These are phyloP conservation scores for Pteronotus mesoamericanus DNA, from an alignment of 2,797 vertebrate genomes.

Conservation along the genomic window DNA sequence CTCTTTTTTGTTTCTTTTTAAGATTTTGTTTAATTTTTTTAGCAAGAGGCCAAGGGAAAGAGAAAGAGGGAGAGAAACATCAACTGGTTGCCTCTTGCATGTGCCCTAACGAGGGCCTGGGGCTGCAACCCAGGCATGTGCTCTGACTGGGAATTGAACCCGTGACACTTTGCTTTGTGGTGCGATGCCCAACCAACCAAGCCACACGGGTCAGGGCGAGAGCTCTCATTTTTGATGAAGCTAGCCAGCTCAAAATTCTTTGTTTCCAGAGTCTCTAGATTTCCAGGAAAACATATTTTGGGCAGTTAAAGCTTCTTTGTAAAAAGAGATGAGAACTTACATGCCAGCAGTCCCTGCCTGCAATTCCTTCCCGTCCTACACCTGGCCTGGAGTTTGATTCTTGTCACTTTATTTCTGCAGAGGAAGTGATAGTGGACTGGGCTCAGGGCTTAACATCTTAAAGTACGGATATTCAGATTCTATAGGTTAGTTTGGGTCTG, in stretches of 20 bases:
- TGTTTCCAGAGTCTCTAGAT: background rate
- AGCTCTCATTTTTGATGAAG: background rate
- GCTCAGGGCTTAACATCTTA: background rate
- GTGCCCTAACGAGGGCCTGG: background rate
- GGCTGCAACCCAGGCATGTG: background rate
- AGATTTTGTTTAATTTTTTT: background rate
- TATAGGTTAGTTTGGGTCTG: background rate
- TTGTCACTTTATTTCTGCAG: background rate
- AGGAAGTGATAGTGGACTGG: background rate
- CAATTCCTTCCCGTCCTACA: rapidly evolving
- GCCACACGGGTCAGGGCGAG: background rate
- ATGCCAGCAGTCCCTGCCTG: background rate
- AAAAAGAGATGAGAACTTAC: background rate
- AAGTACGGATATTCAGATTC: background rate
- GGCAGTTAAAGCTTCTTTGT: background rate
- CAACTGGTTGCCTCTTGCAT: background rate
- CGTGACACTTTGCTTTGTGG: background rate
- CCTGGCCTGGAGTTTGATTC: background rate
- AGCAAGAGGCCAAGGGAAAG: background rate
- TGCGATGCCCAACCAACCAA: background rate
- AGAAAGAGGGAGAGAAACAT: background rate
- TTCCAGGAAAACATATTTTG: background rate
- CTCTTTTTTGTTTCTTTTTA: background rate
- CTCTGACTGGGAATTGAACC: background rate
- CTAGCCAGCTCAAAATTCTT: background rate